phyloP scores from a whole-genome alignment of 2,888 invertebrate species.

The Drosophila maculinotata region DNA sequence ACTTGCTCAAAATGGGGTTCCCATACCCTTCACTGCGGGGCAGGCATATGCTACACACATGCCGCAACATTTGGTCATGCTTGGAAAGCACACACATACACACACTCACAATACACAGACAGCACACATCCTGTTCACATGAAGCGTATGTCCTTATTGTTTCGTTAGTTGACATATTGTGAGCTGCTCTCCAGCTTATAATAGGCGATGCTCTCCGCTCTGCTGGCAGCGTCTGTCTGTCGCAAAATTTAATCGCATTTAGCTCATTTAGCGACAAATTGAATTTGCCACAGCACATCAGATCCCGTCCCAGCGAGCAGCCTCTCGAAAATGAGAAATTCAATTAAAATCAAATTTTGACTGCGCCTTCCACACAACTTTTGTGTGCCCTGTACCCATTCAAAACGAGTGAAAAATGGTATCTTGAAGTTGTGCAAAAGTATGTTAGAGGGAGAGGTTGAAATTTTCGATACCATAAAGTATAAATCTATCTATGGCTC shows the following conservation, averaged over 20 bases:
- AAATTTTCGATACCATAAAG: too few species aligned
- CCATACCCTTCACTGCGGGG: too few species aligned
- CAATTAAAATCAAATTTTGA: slow-evolving; percentile 77
- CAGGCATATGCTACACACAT: slow-evolving; percentile 59
- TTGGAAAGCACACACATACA: not conserved
- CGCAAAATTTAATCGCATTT: slow-evolving; percentile 74
- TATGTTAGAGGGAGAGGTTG: too few species aligned
- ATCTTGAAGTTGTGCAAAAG: too few species aligned
- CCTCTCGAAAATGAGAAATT: slow-evolving; percentile 68
- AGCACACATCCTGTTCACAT: slow-evolving; percentile 6
- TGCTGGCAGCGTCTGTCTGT: slow-evolving; percentile 2
- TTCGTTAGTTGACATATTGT: slow-evolving; percentile 33
- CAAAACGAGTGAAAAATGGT: too few species aligned
- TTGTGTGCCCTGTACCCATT: slow-evolving; percentile 3
- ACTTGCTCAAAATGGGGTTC: too few species aligned
- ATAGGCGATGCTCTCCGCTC: slow-evolving; percentile 5
- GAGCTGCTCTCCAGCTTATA: slow-evolving; percentile 17
- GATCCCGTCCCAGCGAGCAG: slow-evolving; percentile 6
- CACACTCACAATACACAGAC: slow-evolving; percentile 2
- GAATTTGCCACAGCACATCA: slow-evolving; percentile 64
- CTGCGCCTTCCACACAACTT: slow-evolving; percentile 25
- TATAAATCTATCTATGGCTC: too few species aligned
- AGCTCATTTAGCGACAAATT: slow-evolving; percentile 76
- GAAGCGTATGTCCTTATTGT: slow-evolving; percentile 35
- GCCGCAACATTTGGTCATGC: slow-evolving; percentile 33